Conservation (phyloP, 2,888 invertebrate species). For the Tipula vernalis region DNA sequence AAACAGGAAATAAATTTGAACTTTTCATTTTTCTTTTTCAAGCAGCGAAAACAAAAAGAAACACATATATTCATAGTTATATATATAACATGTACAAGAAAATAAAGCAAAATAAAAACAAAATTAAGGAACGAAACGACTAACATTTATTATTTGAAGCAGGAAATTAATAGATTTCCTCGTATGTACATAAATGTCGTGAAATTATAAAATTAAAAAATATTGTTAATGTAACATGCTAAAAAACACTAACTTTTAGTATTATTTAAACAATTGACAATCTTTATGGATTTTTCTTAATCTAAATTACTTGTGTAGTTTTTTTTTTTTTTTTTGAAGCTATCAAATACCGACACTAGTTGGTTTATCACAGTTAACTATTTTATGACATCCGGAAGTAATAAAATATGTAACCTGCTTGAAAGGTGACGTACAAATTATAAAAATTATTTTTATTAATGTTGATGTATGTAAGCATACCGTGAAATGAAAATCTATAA, state of each 20-base stretch:
- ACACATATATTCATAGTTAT: neutral
- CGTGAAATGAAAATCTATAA: no score
- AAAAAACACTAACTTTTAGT: neutral
- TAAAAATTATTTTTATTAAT: no score
- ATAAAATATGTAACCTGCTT: no score
- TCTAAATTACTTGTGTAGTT: neutral
- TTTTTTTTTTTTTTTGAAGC: neutral
- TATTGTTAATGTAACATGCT: neutral
- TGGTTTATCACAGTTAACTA: neutral
- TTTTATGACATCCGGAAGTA: neutral
- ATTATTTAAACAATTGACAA: neutral
- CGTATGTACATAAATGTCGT: neutral
- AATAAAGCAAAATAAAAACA: neutral
- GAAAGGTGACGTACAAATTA: no score
- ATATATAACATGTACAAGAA: neutral
- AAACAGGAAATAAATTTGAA: neutral
- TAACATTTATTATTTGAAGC: neutral
- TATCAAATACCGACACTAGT: neutral
- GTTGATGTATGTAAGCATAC: no score
- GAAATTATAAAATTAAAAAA: neutral
- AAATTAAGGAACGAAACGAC: neutral
- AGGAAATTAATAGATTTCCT: neutral
- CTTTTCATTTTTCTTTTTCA: neutral
- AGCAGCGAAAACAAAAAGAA: neutral
- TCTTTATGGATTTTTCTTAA: neutral